A percentile compares a stretch with the other conserved stretches of the same genome.
phyloP scores from a whole-genome alignment of 1,140 invertebrate species.

The Bombus picipes region DNA sequence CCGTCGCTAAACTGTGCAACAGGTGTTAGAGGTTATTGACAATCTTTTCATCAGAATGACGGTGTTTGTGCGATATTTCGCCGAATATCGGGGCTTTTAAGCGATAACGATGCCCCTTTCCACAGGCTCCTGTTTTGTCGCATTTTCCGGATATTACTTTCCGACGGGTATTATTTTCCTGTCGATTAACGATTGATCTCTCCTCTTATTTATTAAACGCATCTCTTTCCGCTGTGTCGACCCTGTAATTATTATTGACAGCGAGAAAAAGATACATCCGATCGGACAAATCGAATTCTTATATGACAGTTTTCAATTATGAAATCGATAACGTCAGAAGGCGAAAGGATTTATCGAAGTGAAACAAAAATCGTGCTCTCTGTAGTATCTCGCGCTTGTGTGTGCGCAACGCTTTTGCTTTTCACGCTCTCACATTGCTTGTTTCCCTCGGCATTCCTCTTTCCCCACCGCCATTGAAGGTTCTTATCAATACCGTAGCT shows the following conservation, averaged over 20 bases:
- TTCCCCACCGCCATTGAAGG: constrained; percentile 38
- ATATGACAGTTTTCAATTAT: neutral
- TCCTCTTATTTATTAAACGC: constrained; percentile 8
- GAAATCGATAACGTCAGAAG: neutral
- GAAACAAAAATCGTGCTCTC: neutral
- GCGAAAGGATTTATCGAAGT: neutral
- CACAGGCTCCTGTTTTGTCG: constrained; percentile 3
- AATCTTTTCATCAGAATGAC: constrained; percentile 72
- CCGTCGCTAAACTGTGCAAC: constrained; percentile 79
- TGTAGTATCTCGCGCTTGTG: neutral
- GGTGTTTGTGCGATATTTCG: constrained; percentile 69
- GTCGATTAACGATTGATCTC: constrained; percentile 32
- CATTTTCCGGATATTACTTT: constrained; percentile 24
- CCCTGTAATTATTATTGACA: neutral
- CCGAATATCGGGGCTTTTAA: constrained; percentile 60
- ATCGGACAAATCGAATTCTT: neutral
- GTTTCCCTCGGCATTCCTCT: constrained; percentile 17
- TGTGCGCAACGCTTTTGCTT: neutral
- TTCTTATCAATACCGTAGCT: constrained; percentile 64
- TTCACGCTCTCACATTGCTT: constrained; percentile 8
- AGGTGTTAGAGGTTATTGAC: constrained; percentile 76
- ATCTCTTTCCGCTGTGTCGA: neutral
- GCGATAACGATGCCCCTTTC: constrained; percentile 39
- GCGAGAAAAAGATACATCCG: neutral
- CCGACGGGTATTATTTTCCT: constrained; percentile 26